Percentiles rank a stretch among this genome's conserved stretches.
These are phyloP conservation scores for Ceriagrion tenellum DNA, from an alignment of 2,888 invertebrate genomes.

Conservation along the genomic window DNA sequence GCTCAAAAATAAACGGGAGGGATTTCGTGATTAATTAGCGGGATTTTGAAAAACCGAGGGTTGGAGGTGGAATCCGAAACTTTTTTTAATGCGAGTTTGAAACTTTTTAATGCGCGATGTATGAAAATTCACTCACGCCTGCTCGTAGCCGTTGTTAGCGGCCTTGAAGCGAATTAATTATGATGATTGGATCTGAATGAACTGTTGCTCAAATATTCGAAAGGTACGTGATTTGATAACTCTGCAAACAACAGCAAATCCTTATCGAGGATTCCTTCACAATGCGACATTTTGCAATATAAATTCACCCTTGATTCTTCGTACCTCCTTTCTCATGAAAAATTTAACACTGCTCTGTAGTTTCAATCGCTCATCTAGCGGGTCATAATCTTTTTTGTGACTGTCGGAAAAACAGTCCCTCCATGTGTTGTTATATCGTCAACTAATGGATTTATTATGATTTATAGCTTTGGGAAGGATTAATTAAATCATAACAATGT, in stretches of 20 bases:
- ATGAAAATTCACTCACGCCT: not conserved
- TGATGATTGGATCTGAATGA: not conserved
- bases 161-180: not conserved
- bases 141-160: not conserved
- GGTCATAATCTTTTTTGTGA: too few relatives aligned
- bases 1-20: not conserved
- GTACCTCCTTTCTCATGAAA: too few relatives aligned
- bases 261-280: too few relatives aligned
- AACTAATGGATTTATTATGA: too few relatives aligned
- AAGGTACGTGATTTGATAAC: not conserved
- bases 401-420: too few relatives aligned
- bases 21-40: slow-evolving; percentile 14
- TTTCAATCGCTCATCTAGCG: too few relatives aligned
- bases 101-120: not conserved
- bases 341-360: too few relatives aligned
- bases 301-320: too few relatives aligned
- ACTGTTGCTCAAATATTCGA: not conserved
- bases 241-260: not conserved
- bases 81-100: not conserved
- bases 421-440: too few relatives aligned
- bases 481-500: too few relatives aligned
- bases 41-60: not conserved
- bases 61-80: not conserved
- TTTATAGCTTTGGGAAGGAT: too few relatives aligned
- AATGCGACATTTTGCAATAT: too few relatives aligned